Base-by-base conservation (phyloP, 1,140 invertebrate genomes). In the Ips nitidus region DNA sequence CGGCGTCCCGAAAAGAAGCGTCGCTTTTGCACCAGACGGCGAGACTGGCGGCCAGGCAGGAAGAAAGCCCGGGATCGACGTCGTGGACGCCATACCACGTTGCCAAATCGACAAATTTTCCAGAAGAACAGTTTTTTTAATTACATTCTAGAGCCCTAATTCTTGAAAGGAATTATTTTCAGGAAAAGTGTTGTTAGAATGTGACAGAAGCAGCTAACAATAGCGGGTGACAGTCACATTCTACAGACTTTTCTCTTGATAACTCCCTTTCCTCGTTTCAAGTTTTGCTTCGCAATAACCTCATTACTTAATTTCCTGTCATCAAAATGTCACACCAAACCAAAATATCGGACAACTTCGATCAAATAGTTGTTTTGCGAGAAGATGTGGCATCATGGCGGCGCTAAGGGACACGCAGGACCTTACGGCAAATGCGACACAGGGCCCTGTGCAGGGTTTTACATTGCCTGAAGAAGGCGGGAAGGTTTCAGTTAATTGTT, bases 1-100 rank as follows among this genome's bases (percentile, higher is more conserved):
- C 52, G 53, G 63, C 63, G 63, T 42, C 63, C 52, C 39, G 52
- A 52, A 41, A 66, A 43, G 56, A 50, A 45, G 55, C 36, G 6
- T 52, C 56, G 65, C 6, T 67, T 58, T 22, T 59, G 65, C 56
- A 42, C 41, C 56, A n/a, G 43, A 42, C 53, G 52, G 45, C 65
- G 65, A 59, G 65, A 67, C 65, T 67, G 65, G 55, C 65, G 45
- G 65, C 52, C 63, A 57, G 56, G 55, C 43, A 22, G 56, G 42
- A 22, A 41, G 64, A 57, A 8, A 3, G 4, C 65, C 65, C 55
- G 65, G 65, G 65, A 58, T 38, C 59, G 59, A 39, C 38, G 50
- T 36, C 22, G 22, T 50, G 45, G 1, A 50, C 6, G 45, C 52
- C 38, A 58, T 37, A 39, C 45, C 41, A 38, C 53, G 43, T 59